Conservation (phyloP, 1,140 invertebrate genomes). For the Drosophila azteca region DNA sequence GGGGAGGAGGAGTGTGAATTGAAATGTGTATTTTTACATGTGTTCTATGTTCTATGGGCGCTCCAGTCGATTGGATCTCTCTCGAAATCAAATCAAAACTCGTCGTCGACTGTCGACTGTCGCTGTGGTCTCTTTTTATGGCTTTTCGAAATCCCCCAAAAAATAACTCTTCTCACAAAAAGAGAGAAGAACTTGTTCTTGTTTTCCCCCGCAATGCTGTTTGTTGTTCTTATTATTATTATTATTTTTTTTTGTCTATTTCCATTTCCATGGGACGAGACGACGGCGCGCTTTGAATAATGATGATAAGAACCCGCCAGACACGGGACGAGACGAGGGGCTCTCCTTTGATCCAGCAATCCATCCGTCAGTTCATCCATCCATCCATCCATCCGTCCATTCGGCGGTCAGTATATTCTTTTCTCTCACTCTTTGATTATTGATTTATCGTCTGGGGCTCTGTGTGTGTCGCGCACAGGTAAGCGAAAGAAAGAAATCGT, state of each 20-base stretch:
- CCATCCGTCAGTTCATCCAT: conserved; percentile 8
- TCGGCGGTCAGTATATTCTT: neutral
- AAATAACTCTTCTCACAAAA: conserved; percentile 46
- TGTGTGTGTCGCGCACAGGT: conserved; percentile 54
- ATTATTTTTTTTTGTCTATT: conserved; percentile 61
- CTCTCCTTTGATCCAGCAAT: conserved; percentile 34
- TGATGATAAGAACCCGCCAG: conserved; percentile 68
- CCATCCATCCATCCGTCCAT: conserved; percentile 5
- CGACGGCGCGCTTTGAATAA: conserved; percentile 69
- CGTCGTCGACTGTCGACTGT: conserved; percentile 50
- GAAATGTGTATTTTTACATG: conserved; percentile 75
- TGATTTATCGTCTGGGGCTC: conserved; percentile 68
- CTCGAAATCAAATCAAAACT: conserved; percentile 74
- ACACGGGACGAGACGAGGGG: no score
- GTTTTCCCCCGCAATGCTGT: conserved; percentile 66
- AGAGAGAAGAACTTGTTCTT: conserved; percentile 59
- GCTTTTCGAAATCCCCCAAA: conserved; percentile 58
- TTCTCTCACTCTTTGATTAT: conserved; percentile 68
- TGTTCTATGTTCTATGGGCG: conserved; percentile 36
- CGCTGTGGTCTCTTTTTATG: conserved; percentile 64
- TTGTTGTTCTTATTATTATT: conserved; percentile 80
- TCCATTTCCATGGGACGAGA: conserved; percentile 58
- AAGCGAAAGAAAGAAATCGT: conserved; percentile 65
- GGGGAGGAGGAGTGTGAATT: conserved; percentile 62
- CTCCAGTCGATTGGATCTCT: conserved; percentile 61